These are phyloP conservation scores for Ginglymostoma cirratum DNA, from an alignment of 2,113 vertebrate genomes.

Conservation along the genomic window DNA sequence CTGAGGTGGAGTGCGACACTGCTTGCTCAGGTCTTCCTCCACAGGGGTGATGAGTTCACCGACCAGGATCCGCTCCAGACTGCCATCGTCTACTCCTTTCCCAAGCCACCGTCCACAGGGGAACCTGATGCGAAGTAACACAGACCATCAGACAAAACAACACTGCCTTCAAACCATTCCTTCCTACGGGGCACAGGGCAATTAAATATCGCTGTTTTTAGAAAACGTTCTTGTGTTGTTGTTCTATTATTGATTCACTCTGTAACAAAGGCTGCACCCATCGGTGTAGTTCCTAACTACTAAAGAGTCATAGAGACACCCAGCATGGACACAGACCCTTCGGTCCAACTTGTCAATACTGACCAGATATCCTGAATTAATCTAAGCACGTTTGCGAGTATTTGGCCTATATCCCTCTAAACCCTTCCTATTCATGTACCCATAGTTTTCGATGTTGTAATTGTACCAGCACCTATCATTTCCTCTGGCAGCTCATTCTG, in stretches of 20 bases:
- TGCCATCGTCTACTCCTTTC: slow-evolving; percentile 81
- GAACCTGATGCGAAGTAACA: slow-evolving; percentile 56
- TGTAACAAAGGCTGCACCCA: no score
- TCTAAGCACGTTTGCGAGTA: no score
- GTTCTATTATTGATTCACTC: not conserved
- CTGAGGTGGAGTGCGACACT: slow-evolving; percentile 74
- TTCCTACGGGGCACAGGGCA: not conserved
- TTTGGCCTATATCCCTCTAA: no score
- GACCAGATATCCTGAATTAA: no score
- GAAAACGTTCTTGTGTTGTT: not conserved
- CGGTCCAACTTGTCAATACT: no score
- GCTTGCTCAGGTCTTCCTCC: slow-evolving; percentile 70
- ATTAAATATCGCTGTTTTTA: not conserved
- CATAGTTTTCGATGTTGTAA: no score
- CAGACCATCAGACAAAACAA: not conserved
- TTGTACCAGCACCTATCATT: no score
- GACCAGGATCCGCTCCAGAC: slow-evolving; percentile 81
- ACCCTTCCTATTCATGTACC: no score
- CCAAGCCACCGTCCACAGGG: slow-evolving; percentile 87
- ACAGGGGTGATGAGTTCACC: slow-evolving; percentile 68
- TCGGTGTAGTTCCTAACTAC: not conserved
- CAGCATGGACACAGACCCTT: no score
- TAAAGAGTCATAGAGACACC: no score
- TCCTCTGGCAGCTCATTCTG: no score
- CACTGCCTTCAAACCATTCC: not conserved